Conservation (phyloP, 2,888 invertebrate genomes). For the Xestobium rufovillosum region DNA sequence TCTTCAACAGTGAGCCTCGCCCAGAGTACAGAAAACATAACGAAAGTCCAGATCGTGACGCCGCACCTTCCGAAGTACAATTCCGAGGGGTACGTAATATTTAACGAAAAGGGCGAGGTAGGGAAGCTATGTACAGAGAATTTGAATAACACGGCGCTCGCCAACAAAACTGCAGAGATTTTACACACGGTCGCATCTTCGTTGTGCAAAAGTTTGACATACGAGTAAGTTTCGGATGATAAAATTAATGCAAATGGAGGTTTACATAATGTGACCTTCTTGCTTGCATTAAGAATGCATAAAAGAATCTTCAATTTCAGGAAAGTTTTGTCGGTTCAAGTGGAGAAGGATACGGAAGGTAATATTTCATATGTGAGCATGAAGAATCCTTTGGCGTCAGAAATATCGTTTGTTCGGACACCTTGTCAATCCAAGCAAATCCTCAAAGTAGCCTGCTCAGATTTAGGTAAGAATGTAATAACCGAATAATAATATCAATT, state of each 20-base stretch:
- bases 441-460: conserved; percentile 69
- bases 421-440: conserved; percentile 70
- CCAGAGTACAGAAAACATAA: conserved; percentile 58
- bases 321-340: conserved; percentile 61
- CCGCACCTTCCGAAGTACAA: conserved; percentile 64
- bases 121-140: conserved; percentile 80
- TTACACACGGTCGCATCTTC: conserved; percentile 68
- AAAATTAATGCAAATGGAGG: conserved; percentile 4
- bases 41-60: conserved; percentile 55
- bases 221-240: conserved; percentile 63
- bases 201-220: conserved; percentile 68
- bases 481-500: too few relatives aligned
- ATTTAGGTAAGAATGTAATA: conserved; percentile 68
- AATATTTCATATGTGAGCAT: conserved; percentile 69
- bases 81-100: conserved; percentile 74
- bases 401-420: conserved; percentile 73
- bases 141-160: conserved; percentile 53
- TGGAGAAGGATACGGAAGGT: conserved; percentile 52
- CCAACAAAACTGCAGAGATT: conserved; percentile 36
- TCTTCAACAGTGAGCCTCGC: conserved; percentile 60
- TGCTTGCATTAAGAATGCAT: background rate
- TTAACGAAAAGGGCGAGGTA: conserved; percentile 72
- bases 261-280: conserved; percentile 9
- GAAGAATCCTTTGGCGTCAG: conserved; percentile 70
- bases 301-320: conserved; percentile 42